Conservation (phyloP, 2,113 vertebrate species). For the Cervus canadensis region DNA sequence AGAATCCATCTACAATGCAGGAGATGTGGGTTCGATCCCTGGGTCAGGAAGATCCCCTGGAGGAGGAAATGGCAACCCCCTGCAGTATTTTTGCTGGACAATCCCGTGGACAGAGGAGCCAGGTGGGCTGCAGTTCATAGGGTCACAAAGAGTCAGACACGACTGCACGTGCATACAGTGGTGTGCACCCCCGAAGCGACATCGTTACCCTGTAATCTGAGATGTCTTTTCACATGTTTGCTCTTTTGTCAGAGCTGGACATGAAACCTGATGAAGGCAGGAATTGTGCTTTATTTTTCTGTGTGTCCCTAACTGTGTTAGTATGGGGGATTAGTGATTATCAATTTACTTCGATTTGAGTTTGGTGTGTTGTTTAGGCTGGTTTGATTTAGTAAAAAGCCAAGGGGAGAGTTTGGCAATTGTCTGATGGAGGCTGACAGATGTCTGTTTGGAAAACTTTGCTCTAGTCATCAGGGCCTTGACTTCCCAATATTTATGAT, state of each 20-base stretch:
- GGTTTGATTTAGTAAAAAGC: not conserved
- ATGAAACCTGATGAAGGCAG: not conserved
- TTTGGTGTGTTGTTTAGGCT: not conserved
- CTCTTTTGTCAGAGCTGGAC: not conserved
- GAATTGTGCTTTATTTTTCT: not conserved
- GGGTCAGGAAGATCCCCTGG: not conserved
- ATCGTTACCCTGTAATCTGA: not conserved
- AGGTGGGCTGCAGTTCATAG: not conserved
- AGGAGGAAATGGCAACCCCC: not conserved
- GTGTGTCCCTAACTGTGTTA: not conserved
- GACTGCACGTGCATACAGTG: rapidly evolving
- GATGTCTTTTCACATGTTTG: not conserved
- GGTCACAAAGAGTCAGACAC: not conserved
- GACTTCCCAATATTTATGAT: not conserved
- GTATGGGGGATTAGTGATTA: not conserved
- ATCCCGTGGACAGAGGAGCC: not conserved
- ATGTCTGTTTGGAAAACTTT: not conserved
- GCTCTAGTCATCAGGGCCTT: not conserved
- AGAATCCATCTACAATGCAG: not conserved
- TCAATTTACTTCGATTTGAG: not conserved
- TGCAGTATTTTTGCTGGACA: not conserved
- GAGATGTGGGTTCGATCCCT: rapidly evolving
- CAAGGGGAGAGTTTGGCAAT: not conserved
- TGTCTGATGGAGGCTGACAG: not conserved
- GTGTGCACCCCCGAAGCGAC: rapidly evolving